phyloP scores from a whole-genome alignment of 2,113 vertebrate genomes.

The Perognathus longimembris region DNA sequence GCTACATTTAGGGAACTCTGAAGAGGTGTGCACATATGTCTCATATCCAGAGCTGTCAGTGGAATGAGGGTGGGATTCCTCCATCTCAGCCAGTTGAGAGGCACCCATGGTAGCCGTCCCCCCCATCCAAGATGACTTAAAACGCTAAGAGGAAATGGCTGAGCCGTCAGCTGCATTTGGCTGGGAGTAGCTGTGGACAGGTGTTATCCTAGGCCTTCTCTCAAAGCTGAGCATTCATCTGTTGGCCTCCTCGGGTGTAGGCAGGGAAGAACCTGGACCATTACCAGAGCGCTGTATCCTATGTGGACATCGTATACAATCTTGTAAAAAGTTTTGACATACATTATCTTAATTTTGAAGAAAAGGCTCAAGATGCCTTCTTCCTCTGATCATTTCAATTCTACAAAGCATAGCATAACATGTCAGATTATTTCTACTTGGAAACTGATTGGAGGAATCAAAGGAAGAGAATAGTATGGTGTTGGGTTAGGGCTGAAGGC shows the following conservation, averaged over 20 bases:
- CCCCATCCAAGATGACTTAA: neutral
- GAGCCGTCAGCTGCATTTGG: accelerated
- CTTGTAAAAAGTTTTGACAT: neutral
- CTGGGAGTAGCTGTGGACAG: neutral
- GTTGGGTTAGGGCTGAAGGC: neutral
- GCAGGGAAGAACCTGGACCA: neutral
- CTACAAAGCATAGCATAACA: neutral
- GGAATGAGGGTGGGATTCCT: neutral
- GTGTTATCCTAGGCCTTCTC: neutral
- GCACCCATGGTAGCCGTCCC: too few relatives aligned
- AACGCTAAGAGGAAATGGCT: neutral
- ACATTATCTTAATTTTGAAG: neutral
- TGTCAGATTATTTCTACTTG: neutral
- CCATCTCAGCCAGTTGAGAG: too few relatives aligned
- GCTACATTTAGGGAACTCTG: neutral
- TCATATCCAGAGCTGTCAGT: neutral
- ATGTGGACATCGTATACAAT: too few relatives aligned
- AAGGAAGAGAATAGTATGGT: too few relatives aligned
- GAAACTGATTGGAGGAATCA: neutral
- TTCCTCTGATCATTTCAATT: too few relatives aligned
- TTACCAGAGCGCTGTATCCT: too few relatives aligned
- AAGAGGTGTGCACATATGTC: too few relatives aligned
- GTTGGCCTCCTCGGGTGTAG: neutral
- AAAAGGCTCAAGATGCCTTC: neutral
- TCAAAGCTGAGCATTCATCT: neutral